Conservation (phyloP, 2,797 vertebrate species). For the Sciaenops ocellatus region DNA sequence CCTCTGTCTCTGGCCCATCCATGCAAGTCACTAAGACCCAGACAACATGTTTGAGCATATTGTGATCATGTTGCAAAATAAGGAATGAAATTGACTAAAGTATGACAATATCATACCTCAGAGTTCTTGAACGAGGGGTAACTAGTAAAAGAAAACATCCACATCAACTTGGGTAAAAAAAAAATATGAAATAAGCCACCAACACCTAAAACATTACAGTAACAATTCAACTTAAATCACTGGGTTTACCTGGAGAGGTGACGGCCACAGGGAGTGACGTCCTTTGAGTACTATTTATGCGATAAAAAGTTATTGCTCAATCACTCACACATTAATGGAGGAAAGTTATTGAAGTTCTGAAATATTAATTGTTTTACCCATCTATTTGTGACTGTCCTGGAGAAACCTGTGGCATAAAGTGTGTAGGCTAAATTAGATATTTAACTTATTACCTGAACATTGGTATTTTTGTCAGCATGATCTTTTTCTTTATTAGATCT, state of each 20-base stretch:
- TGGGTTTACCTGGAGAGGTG: conserved; percentile 87
- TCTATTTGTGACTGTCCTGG: conserved; percentile 75
- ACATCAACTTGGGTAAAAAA: neutral
- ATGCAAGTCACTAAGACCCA: conserved; percentile 72
- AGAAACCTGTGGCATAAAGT: conserved; percentile 74
- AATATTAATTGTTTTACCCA: conserved; percentile 69
- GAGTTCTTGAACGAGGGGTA: conserved; percentile 83
- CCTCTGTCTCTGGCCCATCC: conserved; percentile 72
- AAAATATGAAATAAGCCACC: neutral
- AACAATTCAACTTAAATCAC: conserved; percentile 1
- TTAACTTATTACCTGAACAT: neutral
- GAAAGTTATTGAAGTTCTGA: neutral
- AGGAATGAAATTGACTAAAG: conserved; percentile 1
- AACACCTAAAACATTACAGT: neutral
- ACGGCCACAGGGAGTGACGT: conserved; percentile 89
- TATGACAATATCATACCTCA: conserved; percentile 76
- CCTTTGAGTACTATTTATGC: conserved; percentile 79
- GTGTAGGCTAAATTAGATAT: neutral
- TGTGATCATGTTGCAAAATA: neutral
- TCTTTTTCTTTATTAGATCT: neutral
- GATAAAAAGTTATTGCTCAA: conserved; percentile 10
- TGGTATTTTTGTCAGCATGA: neutral
- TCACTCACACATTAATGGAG: neutral
- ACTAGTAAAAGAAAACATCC: conserved; percentile 77
- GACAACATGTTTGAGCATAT: conserved; percentile 15